A percentile compares a stretch with the other conserved stretches of the same genome.
These are phyloP conservation scores for Bryconaethiops microstoma DNA, from an alignment of 2,797 vertebrate genomes.

Conservation along the genomic window DNA sequence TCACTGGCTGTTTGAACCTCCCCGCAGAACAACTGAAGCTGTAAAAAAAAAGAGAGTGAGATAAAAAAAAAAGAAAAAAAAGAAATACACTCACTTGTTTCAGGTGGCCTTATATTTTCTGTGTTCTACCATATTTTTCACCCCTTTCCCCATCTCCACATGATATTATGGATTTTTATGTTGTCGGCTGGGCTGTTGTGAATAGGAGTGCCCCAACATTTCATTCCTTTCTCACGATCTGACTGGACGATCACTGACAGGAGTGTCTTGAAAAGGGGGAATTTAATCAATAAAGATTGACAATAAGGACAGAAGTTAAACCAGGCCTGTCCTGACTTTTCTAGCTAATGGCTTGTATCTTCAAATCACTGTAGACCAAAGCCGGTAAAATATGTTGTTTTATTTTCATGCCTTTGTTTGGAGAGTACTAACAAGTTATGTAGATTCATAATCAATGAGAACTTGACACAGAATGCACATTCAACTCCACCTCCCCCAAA, in stretches of 20 bases:
- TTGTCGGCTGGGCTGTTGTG: neutral
- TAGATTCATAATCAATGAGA: slow-evolving; percentile 15
- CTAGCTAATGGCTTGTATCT: neutral
- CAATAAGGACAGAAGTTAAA: neutral
- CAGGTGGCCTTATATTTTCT: slow-evolving; percentile 11
- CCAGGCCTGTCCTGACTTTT: neutral
- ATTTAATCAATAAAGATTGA: neutral
- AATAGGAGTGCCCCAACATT: neutral
- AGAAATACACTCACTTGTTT: neutral
- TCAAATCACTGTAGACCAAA: neutral
- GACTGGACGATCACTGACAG: slow-evolving; percentile 16
- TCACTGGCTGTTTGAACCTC: slow-evolving; percentile 26
- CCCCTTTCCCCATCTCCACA: slow-evolving; percentile 2
- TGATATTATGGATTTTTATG: slow-evolving; percentile 14
- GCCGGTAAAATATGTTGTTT: neutral
- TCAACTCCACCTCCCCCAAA: slow-evolving; percentile 20
- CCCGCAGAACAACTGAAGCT: slow-evolving; percentile 15
- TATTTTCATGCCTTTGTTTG: neutral
- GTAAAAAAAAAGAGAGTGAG: slow-evolving; percentile 4
- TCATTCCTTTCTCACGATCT: slow-evolving; percentile 7
- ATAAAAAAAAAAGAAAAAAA: neutral
- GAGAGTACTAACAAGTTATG: neutral
- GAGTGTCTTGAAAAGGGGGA: slow-evolving; percentile 1
- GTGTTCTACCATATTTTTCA: neutral
- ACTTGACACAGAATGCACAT: slow-evolving; percentile 9